These are phyloP conservation scores for Neomorphus geoffroyi DNA, from an alignment of 2,797 vertebrate genomes.

Conservation along the genomic window DNA sequence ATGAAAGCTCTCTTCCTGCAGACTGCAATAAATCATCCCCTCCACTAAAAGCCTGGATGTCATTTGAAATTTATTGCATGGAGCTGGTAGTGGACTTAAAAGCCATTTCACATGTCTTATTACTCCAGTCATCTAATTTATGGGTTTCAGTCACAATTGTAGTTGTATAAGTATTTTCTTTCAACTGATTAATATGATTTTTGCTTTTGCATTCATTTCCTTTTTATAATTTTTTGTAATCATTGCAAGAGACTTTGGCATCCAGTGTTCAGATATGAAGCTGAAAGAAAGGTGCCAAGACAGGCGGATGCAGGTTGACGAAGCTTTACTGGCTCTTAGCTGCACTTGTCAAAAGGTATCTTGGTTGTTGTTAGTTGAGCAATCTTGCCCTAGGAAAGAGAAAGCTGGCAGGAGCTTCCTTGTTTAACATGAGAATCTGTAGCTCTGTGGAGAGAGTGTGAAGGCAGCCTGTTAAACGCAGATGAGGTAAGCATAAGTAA, in stretches of 20 bases:
- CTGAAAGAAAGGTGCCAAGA: constrained; percentile 53
- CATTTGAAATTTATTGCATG: constrained; percentile 83
- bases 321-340: constrained; percentile 64
- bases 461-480: constrained; percentile 59
- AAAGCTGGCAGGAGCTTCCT: constrained; percentile 61
- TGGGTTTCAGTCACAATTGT: constrained; percentile 74
- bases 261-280: constrained; percentile 31
- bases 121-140: constrained; percentile 83
- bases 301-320: constrained; percentile 59
- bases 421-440: constrained; percentile 67
- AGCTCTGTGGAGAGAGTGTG: constrained; percentile 18
- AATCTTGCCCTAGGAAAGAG: constrained; percentile 72
- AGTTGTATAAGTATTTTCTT: constrained; percentile 74
- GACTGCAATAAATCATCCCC: constrained; percentile 80
- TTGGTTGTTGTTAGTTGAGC: constrained; percentile 70
- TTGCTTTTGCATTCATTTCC: constrained; percentile 63
- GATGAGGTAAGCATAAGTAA: constrained; percentile 47
- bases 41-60: constrained; percentile 79
- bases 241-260: constrained; percentile 23
- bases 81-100: constrained; percentile 80
- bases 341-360: constrained; percentile 76
- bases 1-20: constrained; percentile 77
- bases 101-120: constrained; percentile 82
- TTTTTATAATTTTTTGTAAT: constrained; percentile 19
- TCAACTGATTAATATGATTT: constrained; percentile 74